These are phyloP conservation scores for Tribolium madens DNA, from an alignment of 1,140 invertebrate genomes.

Conservation along the genomic window DNA sequence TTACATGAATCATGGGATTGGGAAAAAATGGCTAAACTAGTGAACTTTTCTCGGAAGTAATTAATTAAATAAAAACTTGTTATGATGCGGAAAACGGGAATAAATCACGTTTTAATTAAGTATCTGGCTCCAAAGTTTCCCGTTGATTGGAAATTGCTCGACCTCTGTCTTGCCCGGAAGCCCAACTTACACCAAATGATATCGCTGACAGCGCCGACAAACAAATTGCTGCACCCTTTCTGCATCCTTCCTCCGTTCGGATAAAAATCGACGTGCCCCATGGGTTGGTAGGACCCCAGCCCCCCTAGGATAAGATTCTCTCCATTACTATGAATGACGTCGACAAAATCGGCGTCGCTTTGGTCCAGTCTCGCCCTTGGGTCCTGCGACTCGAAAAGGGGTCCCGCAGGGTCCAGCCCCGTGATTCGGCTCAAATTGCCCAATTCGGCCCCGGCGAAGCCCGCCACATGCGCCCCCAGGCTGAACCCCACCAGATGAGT, in stretches of 20 bases:
- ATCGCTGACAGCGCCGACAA: conserved; percentile 91
- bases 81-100: background rate
- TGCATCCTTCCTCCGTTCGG: conserved; percentile 92
- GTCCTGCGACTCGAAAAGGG: conserved; percentile 89
- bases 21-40: background rate
- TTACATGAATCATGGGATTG: background rate
- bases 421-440: conserved; percentile 87
- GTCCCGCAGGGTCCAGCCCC: conserved; percentile 90
- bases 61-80: background rate
- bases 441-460: conserved; percentile 90
- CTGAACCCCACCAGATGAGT: conserved; percentile 94
- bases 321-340: conserved; percentile 95
- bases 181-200: conserved; percentile 86
- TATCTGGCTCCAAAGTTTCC: background rate
- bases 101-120: background rate
- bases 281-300: conserved; percentile 85
- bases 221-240: conserved; percentile 83
- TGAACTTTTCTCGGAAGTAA: background rate
- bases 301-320: conserved; percentile 88
- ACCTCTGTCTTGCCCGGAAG: background rate
- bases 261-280: conserved; percentile 94
- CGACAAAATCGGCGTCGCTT: conserved; percentile 90
- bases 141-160: background rate
- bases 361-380: conserved; percentile 83
- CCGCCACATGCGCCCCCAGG: conserved; percentile 91